Evolutionary conservation across 2,797 vertebrate species (phyloP), one percentile per base, ranked within the genome.

Genomic region (Sebastes kiyomatsui): DNA sequence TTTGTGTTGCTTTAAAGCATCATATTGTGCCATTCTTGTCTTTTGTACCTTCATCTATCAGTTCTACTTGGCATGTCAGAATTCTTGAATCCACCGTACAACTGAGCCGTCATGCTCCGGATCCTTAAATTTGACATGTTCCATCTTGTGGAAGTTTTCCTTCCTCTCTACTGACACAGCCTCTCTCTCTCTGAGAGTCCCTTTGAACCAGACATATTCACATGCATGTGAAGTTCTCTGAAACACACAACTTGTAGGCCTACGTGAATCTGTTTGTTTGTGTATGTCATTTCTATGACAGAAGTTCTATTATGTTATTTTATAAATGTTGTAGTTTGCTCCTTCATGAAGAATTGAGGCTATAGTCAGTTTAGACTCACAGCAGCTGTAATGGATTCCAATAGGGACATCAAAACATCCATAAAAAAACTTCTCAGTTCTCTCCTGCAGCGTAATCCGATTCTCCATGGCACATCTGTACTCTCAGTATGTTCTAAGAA

Each of bases 111-210:
- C 72, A 52, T 42, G 68, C 71, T 32, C 22, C 35, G 64, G 79
- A 79, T 83, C 72, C 62, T 56, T 60, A 74, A 68, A 80, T 72
- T 67, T 85, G 78, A 77, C 79, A 83, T 30, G 64, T 82, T 77
- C 59, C 30, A 18, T 77, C 59, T 38, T 66, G 59, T 56, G 72
- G 54, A 65, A 68, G 54, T 52, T 59, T 46, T 22, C 27, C 76
- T 35, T 61, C 42, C 42, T 70, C 22, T 73, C 64, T 35, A 46
- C 52, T 67, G 70, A 75, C 20, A 49, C 60, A 66, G 27, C 20
- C 22, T 22, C 49, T 58, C 42, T 46, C 42, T 66, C 3, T 79
- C 7, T 22, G 27, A 22, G 49, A 49, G 32, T 28, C 28, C 32
- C 56, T 69, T 66, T 70, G 33, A 78, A 54, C 27, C 22, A 4